Percentiles rank a stretch among this genome's conserved stretches.
These are phyloP conservation scores for Bhutanitis thaidina DNA, from an alignment of 2,888 invertebrate genomes.

Conservation along the genomic window DNA sequence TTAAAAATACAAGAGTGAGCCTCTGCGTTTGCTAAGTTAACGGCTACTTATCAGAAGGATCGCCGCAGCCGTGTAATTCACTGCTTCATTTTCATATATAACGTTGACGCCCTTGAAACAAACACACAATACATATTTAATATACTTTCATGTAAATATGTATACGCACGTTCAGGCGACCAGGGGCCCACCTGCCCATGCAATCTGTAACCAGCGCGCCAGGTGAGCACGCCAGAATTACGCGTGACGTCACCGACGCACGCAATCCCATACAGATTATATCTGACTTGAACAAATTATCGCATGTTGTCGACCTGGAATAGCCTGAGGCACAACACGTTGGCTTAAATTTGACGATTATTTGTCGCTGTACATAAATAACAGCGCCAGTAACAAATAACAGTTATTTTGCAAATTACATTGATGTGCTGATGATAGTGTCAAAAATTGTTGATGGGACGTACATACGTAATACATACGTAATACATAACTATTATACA, in stretches of 20 bases:
- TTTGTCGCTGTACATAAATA: neutral
- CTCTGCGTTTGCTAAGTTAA: too few species aligned
- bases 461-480: too few species aligned
- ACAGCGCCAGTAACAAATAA: neutral
- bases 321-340: neutral
- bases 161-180: neutral
- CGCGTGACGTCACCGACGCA: slow-evolving; percentile 7
- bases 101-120: too few species aligned
- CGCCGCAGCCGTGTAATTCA: too few species aligned
- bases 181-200: slow-evolving; percentile 4
- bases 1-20: too few species aligned
- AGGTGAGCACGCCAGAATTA: neutral
- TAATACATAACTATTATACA: too few species aligned
- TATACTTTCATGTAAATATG: neutral
- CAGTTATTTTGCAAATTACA: too few species aligned
- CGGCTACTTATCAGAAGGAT: too few species aligned
- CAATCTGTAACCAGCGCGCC: slow-evolving; percentile 6
- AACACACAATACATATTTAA: too few species aligned
- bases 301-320: neutral
- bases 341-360: neutral
- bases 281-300: slow-evolving; percentile 3
- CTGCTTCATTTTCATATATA: neutral
- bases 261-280: slow-evolving; percentile 4
- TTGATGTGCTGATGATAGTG: too few species aligned
- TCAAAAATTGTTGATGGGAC: too few species aligned